These are phyloP conservation scores for Drosophila navojoa DNA, from an alignment of 1,140 invertebrate species.

Conservation along the genomic window DNA sequence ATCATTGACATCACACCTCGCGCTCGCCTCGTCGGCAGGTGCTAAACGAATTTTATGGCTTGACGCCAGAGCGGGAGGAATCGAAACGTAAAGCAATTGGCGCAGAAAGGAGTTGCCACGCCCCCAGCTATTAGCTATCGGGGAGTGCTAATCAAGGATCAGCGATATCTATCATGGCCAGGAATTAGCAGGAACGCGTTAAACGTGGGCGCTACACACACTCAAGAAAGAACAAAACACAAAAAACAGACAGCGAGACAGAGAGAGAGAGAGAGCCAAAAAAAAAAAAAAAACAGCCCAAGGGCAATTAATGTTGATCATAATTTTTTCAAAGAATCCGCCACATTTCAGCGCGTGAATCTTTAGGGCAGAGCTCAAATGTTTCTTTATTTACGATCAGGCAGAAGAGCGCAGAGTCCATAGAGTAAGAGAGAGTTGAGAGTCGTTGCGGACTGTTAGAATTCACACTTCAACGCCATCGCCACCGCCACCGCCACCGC, in stretches of 20 bases:
- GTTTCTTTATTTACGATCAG: constrained; percentile 66
- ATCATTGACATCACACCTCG: constrained; percentile 73
- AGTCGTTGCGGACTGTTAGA: constrained; percentile 70
- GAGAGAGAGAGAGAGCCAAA: background rate
- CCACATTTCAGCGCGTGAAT: constrained; percentile 64
- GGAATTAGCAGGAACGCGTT: constrained; percentile 77
- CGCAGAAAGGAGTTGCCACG: constrained; percentile 36
- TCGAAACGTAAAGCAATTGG: constrained; percentile 30
- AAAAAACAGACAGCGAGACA: too few species aligned
- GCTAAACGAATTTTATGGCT: constrained; percentile 77
- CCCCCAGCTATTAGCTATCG: constrained; percentile 26
- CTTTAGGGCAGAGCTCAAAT: constrained; percentile 32
- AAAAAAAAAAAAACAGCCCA: constrained; percentile 8
- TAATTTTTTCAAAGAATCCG: constrained; percentile 59
- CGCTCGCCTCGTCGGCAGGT: constrained; percentile 43
- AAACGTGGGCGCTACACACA: constrained; percentile 56
- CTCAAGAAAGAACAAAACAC: background rate
- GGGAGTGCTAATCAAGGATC: constrained; percentile 68
- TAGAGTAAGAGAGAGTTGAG: background rate
- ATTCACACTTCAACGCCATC: constrained; percentile 70
- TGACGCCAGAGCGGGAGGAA: constrained; percentile 53
- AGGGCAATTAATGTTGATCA: constrained; percentile 47
- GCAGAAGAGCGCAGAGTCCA: background rate
- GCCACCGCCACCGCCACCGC: constrained; percentile 23
- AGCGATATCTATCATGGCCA: constrained; percentile 37